Evolutionary conservation across 1,140 invertebrate genomes (phyloP).

Genomic region (Colletes latitarsis): DNA sequence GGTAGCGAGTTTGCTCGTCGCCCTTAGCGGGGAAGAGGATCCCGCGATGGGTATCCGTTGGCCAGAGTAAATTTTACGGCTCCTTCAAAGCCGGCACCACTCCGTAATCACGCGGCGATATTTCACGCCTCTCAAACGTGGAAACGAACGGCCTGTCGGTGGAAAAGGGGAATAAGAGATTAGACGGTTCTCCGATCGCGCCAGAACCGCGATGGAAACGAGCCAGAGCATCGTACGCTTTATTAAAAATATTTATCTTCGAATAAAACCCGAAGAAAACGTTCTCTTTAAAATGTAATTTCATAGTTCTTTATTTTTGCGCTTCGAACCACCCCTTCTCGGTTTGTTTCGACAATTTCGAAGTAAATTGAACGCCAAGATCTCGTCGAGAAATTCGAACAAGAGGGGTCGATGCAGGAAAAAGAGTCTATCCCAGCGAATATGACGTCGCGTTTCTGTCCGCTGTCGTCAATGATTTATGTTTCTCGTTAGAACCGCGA

Average conservation of each 20-base stretch:
- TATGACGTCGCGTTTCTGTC: conserved; percentile 14
- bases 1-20: not conserved
- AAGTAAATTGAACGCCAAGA: too few species aligned
- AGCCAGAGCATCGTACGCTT: too few species aligned
- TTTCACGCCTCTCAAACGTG: conserved; percentile 19
- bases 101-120: conserved; percentile 9
- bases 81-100: not conserved
- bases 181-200: not conserved
- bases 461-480: conserved; percentile 30
- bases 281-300: too few species aligned
- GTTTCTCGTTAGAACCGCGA: not conserved
- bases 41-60: not conserved
- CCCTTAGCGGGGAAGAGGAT: not conserved
- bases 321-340: too few species aligned
- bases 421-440: not conserved
- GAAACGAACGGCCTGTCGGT: not conserved
- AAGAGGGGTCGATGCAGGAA: not conserved
- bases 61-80: conserved; percentile 3
- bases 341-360: too few species aligned
- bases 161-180: conserved; percentile 10
- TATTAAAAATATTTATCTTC: too few species aligned
- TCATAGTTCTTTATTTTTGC: too few species aligned
- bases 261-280: not conserved
- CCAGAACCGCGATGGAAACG: too few species aligned
- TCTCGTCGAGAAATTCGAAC: too few species aligned